Percentiles rank a stretch among this genome's conserved stretches.
Conservation (phyloP, 2,888 invertebrate species). For the Melanotus villosus region DNA sequence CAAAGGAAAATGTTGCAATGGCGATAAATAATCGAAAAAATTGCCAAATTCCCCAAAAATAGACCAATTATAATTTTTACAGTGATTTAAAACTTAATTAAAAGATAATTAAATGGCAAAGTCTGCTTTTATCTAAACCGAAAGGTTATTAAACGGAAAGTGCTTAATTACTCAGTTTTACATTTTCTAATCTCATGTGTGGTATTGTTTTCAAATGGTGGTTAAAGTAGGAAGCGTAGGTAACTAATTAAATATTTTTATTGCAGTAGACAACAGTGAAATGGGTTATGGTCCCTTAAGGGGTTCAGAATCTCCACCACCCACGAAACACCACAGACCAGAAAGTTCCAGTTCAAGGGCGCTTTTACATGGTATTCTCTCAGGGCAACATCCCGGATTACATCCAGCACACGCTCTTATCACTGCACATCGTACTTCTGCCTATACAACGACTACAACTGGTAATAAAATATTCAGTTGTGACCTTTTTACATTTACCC, state of each 20-base stretch:
- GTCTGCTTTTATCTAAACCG: no score
- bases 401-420: conserved; percentile 61
- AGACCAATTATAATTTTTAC: no score
- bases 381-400: conserved; percentile 69
- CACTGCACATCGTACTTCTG: conserved; percentile 74
- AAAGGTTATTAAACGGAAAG: no score
- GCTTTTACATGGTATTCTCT: conserved; percentile 77
- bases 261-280: conserved; percentile 77
- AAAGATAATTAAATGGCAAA: no score
- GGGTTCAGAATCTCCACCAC: conserved; percentile 57
- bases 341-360: conserved; percentile 63
- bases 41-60: no score
- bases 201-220: no score
- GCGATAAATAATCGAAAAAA: no score
- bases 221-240: neutral
- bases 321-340: conserved; percentile 47
- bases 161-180: no score
- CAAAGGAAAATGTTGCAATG: no score
- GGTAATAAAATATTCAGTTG: conserved; percentile 68
- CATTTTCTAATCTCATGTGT: no score
- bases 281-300: conserved; percentile 63
- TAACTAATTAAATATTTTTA: conserved; percentile 36
- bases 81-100: no score
- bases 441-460: conserved; percentile 75
- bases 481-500: no score